These are phyloP conservation scores for Nasonia longicornis DNA, from an alignment of 1,140 invertebrate genomes.

Conservation along the genomic window DNA sequence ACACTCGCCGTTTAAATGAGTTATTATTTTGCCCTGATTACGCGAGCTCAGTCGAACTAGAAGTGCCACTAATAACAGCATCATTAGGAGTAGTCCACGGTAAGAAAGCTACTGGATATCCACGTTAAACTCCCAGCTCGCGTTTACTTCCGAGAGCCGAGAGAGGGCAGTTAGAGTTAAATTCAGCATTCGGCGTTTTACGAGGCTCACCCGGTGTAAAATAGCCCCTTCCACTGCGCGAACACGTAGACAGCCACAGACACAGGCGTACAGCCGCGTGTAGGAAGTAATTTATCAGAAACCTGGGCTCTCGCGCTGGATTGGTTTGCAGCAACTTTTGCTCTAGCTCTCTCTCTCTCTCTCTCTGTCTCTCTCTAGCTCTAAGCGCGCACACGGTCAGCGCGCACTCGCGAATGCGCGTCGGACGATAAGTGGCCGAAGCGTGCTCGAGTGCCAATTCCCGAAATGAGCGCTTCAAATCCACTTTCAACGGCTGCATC, in stretches of 20 bases:
- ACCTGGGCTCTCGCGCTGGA: background rate
- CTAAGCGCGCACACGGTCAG: no score
- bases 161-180: background rate
- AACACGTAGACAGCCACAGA: background rate
- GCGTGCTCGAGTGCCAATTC: background rate
- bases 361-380: no score
- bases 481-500: background rate
- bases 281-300: conserved; percentile 10
- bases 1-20: background rate
- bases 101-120: background rate
- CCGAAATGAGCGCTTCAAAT: background rate
- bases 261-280: background rate
- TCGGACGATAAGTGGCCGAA: background rate
- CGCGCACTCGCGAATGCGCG: no score
- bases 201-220: background rate
- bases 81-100: background rate
- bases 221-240: background rate
- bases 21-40: background rate
- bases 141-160: background rate
- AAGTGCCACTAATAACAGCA: background rate
- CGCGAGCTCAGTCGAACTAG: background rate
- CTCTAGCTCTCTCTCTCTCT: no score
- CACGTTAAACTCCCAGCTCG: background rate
- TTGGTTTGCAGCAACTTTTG: background rate
- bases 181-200: background rate